phyloP scores from a whole-genome alignment of 1,140 invertebrate species.

The Acromyrmex echinatior region DNA sequence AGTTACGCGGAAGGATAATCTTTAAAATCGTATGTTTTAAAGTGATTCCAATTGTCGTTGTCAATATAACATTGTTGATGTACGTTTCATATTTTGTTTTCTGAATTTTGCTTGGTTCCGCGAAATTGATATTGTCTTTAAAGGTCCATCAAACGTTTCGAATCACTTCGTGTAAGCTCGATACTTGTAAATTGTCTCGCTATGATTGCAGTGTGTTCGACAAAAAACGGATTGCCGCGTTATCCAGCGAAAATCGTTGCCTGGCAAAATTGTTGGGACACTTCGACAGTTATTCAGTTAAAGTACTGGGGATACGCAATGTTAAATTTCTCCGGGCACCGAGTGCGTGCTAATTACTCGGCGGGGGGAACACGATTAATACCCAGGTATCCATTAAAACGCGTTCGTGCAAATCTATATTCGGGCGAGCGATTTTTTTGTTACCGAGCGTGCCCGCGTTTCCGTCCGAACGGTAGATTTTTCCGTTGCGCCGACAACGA shows the following conservation, averaged over 20 bases:
- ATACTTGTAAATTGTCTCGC: constrained; percentile 49
- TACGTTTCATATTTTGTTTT: neutral
- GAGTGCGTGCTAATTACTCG: constrained; percentile 47
- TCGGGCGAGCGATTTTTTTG: constrained; percentile 14
- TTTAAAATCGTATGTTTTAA: neutral
- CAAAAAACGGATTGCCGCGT: constrained; percentile 35
- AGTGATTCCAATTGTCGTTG: neutral
- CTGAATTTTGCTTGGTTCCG: neutral
- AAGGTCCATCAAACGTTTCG: neutral
- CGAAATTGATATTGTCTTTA: constrained; percentile 14
- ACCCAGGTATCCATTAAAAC: constrained; percentile 59
- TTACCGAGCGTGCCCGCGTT: constrained; percentile 22
- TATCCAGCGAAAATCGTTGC: constrained; percentile 49
- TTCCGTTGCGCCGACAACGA: constrained; percentile 32
- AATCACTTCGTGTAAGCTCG: constrained; percentile 41
- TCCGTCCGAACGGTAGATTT: constrained; percentile 28
- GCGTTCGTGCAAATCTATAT: constrained; percentile 42
- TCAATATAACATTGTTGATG: neutral
- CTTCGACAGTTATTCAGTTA: constrained; percentile 59
- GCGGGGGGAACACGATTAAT: constrained; percentile 47
- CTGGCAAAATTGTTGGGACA: constrained; percentile 55
- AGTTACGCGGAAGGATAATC: too few species aligned
- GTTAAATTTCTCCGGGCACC: constrained; percentile 54
- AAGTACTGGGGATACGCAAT: constrained; percentile 27
- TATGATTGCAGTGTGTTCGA: constrained; percentile 36